Conservation (phyloP, 2,888 invertebrate species). For the Ptychoptera albimana region DNA sequence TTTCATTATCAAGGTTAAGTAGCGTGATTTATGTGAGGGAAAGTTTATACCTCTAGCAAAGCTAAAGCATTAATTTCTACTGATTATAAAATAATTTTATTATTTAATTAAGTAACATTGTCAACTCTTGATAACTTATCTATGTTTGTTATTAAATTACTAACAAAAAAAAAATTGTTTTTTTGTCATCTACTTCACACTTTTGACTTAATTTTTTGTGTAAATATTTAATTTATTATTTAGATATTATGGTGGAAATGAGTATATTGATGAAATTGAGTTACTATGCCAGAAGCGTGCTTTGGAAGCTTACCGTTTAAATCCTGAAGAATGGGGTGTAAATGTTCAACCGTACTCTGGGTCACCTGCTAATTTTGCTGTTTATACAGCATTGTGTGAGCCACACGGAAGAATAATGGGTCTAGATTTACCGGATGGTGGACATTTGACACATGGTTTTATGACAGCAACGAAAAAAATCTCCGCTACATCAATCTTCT, state of each 20-base stretch:
- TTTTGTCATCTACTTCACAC: too few relatives aligned
- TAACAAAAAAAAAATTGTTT: too few relatives aligned
- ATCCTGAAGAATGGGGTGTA: conserved; percentile 83
- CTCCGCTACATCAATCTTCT: conserved; percentile 93
- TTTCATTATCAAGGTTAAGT: neutral
- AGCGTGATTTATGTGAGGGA: neutral
- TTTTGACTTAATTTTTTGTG: too few relatives aligned
- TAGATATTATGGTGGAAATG: conserved; percentile 96
- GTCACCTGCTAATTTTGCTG: conserved; percentile 93
- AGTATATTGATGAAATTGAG: conserved; percentile 89
- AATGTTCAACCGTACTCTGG: conserved; percentile 95
- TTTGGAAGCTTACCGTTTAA: conserved; percentile 64
- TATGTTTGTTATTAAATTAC: too few relatives aligned
- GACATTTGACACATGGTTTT: conserved; percentile 87
- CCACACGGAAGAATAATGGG: conserved; percentile 97
- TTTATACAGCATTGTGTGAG: conserved; percentile 76
- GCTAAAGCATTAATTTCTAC: too few relatives aligned
- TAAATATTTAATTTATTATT: too few relatives aligned
- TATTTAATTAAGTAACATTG: too few relatives aligned
- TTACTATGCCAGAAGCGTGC: conserved; percentile 73
- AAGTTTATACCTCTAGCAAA: too few relatives aligned
- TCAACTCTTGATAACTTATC: too few relatives aligned
- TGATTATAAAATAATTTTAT: too few relatives aligned
- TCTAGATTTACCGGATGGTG: conserved; percentile 90
- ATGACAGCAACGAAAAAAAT: conserved; percentile 81